phyloP scores from a whole-genome alignment of 2,888 invertebrate genomes.

The Caenorhabditis plicata region DNA sequence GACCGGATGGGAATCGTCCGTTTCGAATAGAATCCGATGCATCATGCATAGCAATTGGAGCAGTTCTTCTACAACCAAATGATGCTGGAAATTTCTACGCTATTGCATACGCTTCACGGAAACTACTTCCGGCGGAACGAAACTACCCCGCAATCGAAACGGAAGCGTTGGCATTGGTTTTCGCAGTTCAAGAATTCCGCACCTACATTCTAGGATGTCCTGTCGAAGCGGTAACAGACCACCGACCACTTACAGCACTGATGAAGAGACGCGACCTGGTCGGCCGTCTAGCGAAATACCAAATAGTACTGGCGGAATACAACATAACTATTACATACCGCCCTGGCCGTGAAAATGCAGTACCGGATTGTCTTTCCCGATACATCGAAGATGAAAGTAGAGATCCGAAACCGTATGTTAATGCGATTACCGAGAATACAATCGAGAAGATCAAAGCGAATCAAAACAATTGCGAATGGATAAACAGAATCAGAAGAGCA shows the following conservation, averaged over 20 bases:
- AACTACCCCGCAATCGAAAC: conserved; percentile 19
- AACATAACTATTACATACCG: conserved; percentile 37
- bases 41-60: conserved; percentile 17
- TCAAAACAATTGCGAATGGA: no score
- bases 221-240: conserved; percentile 14
- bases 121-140: conserved; percentile 6
- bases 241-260: conserved; percentile 13
- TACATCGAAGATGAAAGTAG: no score
- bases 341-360: conserved; percentile 33
- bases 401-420: no score
- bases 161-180: conserved; percentile 17
- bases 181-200: conserved; percentile 14
- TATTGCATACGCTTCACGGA: conserved; percentile 13
- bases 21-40: conserved; percentile 29
- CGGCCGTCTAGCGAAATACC: conserved; percentile 18
- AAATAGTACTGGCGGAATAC: conserved; percentile 15
- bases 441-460: no score
- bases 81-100: conserved; percentile 4
- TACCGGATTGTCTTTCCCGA: conserved; percentile 36
- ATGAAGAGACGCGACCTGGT: conserved; percentile 4
- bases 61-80: conserved; percentile 17
- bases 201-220: conserved; percentile 16
- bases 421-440: no score
- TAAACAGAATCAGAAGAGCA: no score
- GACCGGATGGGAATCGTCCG: conserved; percentile 9